These are phyloP conservation scores for Halictus quadricinctus DNA, from an alignment of 2,888 invertebrate genomes.

Conservation along the genomic window DNA sequence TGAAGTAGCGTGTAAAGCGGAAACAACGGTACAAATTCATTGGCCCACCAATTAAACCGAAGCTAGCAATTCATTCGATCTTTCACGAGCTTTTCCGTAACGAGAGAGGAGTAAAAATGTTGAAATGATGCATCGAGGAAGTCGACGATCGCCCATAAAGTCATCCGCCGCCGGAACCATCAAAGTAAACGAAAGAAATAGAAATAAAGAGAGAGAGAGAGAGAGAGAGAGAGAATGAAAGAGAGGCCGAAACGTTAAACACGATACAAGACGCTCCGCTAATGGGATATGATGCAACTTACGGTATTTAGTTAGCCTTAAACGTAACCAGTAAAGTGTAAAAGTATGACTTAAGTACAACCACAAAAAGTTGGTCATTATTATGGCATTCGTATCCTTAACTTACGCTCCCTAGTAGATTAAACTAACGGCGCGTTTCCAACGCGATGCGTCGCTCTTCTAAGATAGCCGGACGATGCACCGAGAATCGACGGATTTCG, in stretches of 20 bases:
- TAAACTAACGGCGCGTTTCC: conserved; percentile 59
- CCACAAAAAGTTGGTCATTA: conserved; percentile 82
- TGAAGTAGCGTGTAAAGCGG: not conserved
- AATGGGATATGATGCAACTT: conserved; percentile 66
- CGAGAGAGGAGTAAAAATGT: not conserved
- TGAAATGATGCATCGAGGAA: conserved; percentile 8
- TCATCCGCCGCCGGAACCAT: conserved; percentile 35
- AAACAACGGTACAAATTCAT: not conserved
- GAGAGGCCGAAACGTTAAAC: conserved; percentile 49
- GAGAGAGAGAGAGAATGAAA: conserved; percentile 24
- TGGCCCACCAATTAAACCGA: not conserved
- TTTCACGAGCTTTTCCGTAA: not conserved
- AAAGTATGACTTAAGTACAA: conserved; percentile 82
- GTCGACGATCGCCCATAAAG: conserved; percentile 30
- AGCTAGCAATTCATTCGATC: not conserved
- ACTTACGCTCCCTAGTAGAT: conserved; percentile 64
- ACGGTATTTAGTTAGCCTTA: conserved; percentile 60
- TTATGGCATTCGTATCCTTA: conserved; percentile 82
- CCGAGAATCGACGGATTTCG: not conserved
- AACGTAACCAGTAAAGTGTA: conserved; percentile 71
- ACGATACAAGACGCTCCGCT: conserved; percentile 68
- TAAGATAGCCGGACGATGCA: conserved; percentile 41
- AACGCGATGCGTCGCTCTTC: conserved; percentile 27
- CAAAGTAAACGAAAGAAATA: conserved; percentile 1
- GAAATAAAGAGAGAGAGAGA: not conserved